phyloP scores from a whole-genome alignment of 2,113 vertebrate genomes.

The Choloepus hoffmanni region DNA sequence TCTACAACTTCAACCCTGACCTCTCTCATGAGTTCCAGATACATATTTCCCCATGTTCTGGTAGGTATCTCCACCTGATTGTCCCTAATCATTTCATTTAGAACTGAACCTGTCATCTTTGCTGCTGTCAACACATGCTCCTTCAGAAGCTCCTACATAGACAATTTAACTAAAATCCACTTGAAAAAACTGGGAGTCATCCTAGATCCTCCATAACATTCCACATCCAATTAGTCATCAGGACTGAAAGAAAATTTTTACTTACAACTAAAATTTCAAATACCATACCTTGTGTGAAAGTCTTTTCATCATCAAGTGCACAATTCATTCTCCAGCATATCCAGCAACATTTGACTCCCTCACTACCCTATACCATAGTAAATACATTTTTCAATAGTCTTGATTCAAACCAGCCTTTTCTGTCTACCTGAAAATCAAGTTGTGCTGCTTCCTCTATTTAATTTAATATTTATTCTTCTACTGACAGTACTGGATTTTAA shows the following conservation, averaged over 20 bases:
- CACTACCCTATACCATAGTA: neutral
- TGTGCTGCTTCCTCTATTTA: neutral
- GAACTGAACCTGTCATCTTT: neutral
- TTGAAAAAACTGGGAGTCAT: neutral
- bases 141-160: neutral
- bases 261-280: neutral
- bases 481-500: neutral
- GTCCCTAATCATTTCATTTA: neutral
- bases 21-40: neutral
- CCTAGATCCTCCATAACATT: neutral
- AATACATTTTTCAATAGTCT: neutral
- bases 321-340: neutral
- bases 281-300: neutral
- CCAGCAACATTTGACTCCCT: neutral
- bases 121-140: neutral
- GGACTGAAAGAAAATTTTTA: neutral
- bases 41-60: neutral
- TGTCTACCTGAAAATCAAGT: neutral
- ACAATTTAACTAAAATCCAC: neutral
- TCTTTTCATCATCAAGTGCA: neutral
- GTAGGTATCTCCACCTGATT: neutral
- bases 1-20: neutral
- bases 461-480: neutral
- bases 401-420: neutral
- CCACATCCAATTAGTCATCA: neutral